These are phyloP conservation scores for Girardinichthys multiradiatus DNA, from an alignment of 2,113 vertebrate species.

Conservation along the genomic window DNA sequence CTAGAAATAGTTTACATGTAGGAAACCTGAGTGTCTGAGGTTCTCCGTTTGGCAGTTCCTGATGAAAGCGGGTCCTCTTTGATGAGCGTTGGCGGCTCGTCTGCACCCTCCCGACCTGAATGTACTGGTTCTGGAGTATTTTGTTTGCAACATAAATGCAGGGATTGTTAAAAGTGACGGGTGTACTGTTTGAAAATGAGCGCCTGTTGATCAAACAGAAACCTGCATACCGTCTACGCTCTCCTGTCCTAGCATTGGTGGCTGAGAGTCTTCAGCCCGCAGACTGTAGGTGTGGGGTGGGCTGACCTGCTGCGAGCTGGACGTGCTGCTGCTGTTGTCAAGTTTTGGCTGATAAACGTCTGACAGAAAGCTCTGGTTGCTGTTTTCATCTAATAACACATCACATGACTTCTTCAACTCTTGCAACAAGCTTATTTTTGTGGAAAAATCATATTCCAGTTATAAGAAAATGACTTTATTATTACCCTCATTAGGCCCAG, in stretches of 20 bases:
- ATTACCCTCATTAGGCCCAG: not conserved
- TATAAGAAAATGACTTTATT: too few species aligned
- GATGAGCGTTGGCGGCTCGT: conserved; percentile 95
- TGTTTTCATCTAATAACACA: conserved; percentile 91
- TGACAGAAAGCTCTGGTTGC: conserved; percentile 96
- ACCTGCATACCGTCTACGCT: conserved; percentile 85
- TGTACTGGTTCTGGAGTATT: conserved; percentile 85
- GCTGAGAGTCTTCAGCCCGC: conserved; percentile 92
- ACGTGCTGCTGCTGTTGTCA: conserved; percentile 94
- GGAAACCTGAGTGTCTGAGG: conserved; percentile 64
- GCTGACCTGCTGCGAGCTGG: conserved; percentile 93
- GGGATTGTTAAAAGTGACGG: not conserved
- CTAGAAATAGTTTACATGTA: not conserved
- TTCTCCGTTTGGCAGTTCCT: conserved; percentile 46
- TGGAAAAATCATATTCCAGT: too few species aligned
- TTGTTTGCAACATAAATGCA: not conserved
- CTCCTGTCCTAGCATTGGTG: conserved; percentile 95
- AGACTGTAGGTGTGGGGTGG: conserved; percentile 86
- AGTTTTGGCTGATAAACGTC: conserved; percentile 93
- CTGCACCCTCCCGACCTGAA: conserved; percentile 90
- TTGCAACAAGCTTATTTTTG: not conserved
- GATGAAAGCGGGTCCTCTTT: conserved; percentile 90
- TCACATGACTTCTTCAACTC: not conserved
- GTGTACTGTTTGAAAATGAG: too few species aligned
- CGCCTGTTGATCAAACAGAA: not conserved